phyloP scores from a whole-genome alignment of 1,140 invertebrate genomes.

The Physella acuta region DNA sequence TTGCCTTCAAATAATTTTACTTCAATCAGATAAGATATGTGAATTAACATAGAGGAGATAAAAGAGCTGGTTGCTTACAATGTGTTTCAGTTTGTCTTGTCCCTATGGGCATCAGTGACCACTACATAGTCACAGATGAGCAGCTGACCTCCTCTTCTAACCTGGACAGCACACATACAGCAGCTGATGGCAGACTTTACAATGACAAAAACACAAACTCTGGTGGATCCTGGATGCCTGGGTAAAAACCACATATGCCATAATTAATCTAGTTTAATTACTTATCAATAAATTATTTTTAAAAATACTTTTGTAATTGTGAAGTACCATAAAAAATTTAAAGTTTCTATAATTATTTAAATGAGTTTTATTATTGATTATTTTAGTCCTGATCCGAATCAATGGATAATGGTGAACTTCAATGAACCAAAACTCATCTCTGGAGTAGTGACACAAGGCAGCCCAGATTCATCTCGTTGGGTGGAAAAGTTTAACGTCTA shows the following conservation, averaged over 20 bases:
- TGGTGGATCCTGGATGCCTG: constrained; percentile 34
- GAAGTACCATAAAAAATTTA: not conserved
- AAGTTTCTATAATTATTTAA: not conserved
- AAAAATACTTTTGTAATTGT: not conserved
- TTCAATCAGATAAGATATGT: not conserved
- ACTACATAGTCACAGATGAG: constrained; percentile 32
- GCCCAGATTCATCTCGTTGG: constrained; percentile 63
- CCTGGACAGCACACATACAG: constrained; percentile 16
- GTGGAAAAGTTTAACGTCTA: constrained; percentile 73
- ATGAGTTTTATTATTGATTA: too few relatives aligned
- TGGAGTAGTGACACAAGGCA: constrained; percentile 72
- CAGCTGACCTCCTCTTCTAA: constrained; percentile 40
- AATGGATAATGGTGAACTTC: constrained; percentile 67
- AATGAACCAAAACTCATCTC: constrained; percentile 70
- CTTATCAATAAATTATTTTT: not conserved
- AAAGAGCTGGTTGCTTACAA: not conserved
- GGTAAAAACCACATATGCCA: constrained; percentile 26
- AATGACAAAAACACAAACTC: constrained; percentile 8
- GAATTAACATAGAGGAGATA: not conserved
- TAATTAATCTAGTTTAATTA: not conserved
- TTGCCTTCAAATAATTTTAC: not conserved
- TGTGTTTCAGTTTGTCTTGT: constrained; percentile 36
- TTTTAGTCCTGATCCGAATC: constrained; percentile 28
- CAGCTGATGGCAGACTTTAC: constrained; percentile 36
- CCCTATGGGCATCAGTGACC: constrained; percentile 38